phyloP scores from a whole-genome alignment of 1,140 invertebrate genomes.

The Theocolax elegans region DNA sequence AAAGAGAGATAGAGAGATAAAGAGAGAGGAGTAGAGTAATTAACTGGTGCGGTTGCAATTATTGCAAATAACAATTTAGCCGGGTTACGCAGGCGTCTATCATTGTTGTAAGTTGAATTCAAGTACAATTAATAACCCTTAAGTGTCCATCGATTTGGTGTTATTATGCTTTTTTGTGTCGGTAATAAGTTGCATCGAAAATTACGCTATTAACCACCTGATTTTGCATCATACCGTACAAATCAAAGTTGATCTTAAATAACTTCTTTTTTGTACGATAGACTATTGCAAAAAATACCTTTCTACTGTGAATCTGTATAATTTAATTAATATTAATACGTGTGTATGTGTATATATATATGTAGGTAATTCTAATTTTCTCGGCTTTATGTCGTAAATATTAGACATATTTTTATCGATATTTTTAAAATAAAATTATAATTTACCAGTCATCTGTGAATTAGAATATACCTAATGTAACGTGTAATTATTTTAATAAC shows the following conservation, averaged over 20 bases:
- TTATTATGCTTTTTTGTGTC: not conserved
- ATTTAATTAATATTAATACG: too few species aligned
- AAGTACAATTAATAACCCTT: not conserved
- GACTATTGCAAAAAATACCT: not conserved
- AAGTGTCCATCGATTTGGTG: not conserved
- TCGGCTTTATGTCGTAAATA: too few species aligned
- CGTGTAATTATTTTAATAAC: too few species aligned
- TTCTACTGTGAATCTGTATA: too few species aligned
- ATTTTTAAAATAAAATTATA: too few species aligned
- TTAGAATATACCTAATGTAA: too few species aligned
- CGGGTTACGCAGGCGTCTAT: not conserved
- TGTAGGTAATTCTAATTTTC: too few species aligned
- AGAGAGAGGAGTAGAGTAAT: too few species aligned
- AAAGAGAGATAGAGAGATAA: too few species aligned
- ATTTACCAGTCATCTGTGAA: too few species aligned
- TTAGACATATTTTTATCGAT: too few species aligned
- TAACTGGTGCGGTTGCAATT: slow-evolving; percentile 2
- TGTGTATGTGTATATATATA: too few species aligned
- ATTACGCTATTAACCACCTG: not conserved
- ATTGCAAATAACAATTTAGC: slow-evolving; percentile 14
- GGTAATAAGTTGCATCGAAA: not conserved
- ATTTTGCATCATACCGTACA: not conserved
- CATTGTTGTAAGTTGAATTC: not conserved
- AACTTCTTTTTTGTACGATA: not conserved
- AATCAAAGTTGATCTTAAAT: not conserved